Evolutionary conservation across 2,113 vertebrate genomes (phyloP).

Genomic region (Podarcis muralis): DNA sequence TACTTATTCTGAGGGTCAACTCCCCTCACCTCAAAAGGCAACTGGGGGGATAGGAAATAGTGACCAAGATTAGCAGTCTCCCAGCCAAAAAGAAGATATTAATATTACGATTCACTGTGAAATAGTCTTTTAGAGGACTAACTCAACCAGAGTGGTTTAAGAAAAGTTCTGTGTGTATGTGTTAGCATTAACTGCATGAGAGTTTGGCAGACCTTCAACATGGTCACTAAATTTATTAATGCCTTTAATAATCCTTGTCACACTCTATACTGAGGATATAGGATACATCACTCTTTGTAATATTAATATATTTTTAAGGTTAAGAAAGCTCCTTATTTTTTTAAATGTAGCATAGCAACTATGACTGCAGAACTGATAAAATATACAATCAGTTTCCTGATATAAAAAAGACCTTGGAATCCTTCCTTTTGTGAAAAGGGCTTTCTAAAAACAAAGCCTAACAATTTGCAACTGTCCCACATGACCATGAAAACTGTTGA

Average conservation of each 20-base stretch:
- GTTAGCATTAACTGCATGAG: constrained; percentile 14
- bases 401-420: constrained; percentile 39
- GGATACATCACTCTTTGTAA: constrained; percentile 22
- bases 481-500: constrained; percentile 50
- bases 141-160: not conserved
- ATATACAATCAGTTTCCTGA: constrained; percentile 69
- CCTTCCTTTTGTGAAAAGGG: not conserved
- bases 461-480: constrained; percentile 30
- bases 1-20: not conserved
- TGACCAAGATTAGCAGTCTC: not conserved
- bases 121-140: constrained; percentile 56
- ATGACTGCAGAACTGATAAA: constrained; percentile 42
- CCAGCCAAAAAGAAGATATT: not conserved
- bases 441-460: constrained; percentile 58
- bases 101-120: not conserved
- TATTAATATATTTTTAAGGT: constrained; percentile 11
- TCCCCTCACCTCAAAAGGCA: not conserved
- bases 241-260: constrained; percentile 8
- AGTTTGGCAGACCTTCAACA: constrained; percentile 5
- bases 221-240: constrained; percentile 21
- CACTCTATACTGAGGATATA: constrained; percentile 12
- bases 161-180: not conserved
- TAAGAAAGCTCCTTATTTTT: constrained; percentile 54
- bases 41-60: not conserved
- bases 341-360: constrained; percentile 40